Percentiles rank a stretch among this genome's conserved stretches.
Evolutionary conservation across 2,888 invertebrate genomes (phyloP).

Genomic region (Lymantria monacha): DNA sequence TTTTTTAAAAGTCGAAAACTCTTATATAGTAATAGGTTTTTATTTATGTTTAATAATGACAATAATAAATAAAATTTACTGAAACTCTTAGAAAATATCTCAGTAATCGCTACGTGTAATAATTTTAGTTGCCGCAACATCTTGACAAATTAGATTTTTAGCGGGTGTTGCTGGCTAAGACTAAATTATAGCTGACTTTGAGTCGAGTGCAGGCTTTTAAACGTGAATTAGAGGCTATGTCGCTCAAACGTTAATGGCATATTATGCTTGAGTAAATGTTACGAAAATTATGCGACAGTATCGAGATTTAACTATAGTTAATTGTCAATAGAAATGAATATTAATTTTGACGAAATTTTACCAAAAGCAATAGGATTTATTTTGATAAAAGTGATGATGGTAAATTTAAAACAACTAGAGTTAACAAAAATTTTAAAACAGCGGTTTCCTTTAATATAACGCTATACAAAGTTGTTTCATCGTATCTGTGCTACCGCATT

Average conservation of each 20-base stretch:
- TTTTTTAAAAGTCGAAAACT: no score
- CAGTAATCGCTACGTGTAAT: slow-evolving; percentile 30
- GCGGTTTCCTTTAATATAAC: background rate
- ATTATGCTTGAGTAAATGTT: slow-evolving; percentile 75
- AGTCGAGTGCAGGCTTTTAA: slow-evolving; percentile 81
- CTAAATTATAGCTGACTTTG: slow-evolving; percentile 78
- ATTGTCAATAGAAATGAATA: slow-evolving; percentile 19
- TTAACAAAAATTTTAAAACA: background rate
- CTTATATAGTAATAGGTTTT: no score
- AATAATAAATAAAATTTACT: slow-evolving; percentile 16
- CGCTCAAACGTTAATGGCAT: slow-evolving; percentile 75
- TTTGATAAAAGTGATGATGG: background rate
- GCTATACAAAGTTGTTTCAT: slow-evolving; percentile 13
- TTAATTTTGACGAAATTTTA: slow-evolving; percentile 7
- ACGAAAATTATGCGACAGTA: slow-evolving; percentile 68
- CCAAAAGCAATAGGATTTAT: background rate
- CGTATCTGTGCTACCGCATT: slow-evolving; percentile 22
- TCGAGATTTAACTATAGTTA: slow-evolving; percentile 41
- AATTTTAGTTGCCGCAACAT: slow-evolving; percentile 46
- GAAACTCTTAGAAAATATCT: slow-evolving; percentile 30
- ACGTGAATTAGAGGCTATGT: slow-evolving; percentile 75
- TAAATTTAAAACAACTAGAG: background rate
- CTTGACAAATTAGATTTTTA: slow-evolving; percentile 81
- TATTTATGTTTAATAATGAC: no score
- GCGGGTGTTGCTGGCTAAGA: slow-evolving; percentile 74